phyloP scores from a whole-genome alignment of 1,140 invertebrate species.

The Stegodyphus dumicola region DNA sequence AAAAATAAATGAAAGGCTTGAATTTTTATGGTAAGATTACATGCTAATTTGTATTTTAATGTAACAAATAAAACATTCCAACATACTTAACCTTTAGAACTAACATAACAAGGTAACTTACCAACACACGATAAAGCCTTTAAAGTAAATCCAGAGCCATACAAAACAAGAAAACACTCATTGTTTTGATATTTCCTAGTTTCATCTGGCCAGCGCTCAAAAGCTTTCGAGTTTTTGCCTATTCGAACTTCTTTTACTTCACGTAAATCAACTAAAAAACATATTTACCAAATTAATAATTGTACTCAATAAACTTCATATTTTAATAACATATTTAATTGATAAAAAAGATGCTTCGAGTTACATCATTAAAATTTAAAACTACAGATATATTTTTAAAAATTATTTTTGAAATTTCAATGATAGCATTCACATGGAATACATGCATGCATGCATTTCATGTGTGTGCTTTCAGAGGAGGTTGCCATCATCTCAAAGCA shows the following conservation, averaged over 20 bases:
- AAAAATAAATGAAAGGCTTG: constrained; percentile 4
- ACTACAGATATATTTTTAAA: too few relatives aligned
- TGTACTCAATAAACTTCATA: not conserved
- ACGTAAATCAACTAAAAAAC: constrained; percentile 78
- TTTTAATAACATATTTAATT: not conserved
- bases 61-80: too few relatives aligned
- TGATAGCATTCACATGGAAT: not conserved
- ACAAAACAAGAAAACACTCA: constrained; percentile 90
- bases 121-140: constrained; percentile 88
- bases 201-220: constrained; percentile 92
- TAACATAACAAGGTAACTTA: constrained; percentile 68
- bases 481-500: too few relatives aligned
- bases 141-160: constrained; percentile 92
- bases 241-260: constrained; percentile 90
- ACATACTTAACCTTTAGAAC: too few relatives aligned
- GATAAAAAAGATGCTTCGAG: not conserved
- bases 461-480: too few relatives aligned
- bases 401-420: not conserved
- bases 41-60: not conserved
- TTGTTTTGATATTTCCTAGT: constrained; percentile 80
- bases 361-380: not conserved
- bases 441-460: too few relatives aligned
- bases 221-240: constrained; percentile 91
- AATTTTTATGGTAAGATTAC: constrained; percentile 1
- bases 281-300: not conserved